Percentiles rank a stretch among this genome's conserved stretches.
Evolutionary conservation across 2,113 vertebrate species (phyloP).

Genomic region (Onychostoma macrolepis): DNA sequence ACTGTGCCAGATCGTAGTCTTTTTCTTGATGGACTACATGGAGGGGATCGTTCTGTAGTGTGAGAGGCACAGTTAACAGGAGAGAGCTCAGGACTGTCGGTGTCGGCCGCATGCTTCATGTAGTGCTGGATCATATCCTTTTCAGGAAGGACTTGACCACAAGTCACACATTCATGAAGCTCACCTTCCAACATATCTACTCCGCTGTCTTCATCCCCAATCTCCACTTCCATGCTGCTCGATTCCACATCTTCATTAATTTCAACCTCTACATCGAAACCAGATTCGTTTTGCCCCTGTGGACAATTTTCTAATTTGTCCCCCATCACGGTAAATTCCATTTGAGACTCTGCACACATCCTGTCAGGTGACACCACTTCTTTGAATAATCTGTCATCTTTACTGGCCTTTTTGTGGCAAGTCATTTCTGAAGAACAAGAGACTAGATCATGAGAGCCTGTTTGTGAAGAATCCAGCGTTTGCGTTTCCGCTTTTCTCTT

Average conservation of each 20-base stretch:
- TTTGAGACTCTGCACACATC: background rate
- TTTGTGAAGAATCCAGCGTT: background rate
- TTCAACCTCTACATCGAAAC: conserved; percentile 6
- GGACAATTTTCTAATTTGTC: background rate
- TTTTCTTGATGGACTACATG: conserved; percentile 19
- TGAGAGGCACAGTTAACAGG: background rate
- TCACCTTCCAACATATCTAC: conserved; percentile 43
- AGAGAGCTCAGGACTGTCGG: background rate
- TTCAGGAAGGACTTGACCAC: conserved; percentile 55
- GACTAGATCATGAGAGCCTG: background rate
- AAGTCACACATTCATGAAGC: conserved; percentile 59
- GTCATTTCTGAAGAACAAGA: background rate
- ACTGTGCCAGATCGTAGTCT: conserved; percentile 1
- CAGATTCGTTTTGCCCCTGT: background rate
- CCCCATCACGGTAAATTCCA: background rate
- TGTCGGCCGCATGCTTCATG: conserved; percentile 1
- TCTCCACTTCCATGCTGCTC: conserved; percentile 40
- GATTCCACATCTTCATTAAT: background rate
- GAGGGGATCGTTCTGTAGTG: conserved; percentile 7
- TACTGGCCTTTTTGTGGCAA: background rate
- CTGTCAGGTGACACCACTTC: background rate
- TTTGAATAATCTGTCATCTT: background rate
- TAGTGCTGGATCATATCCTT: conserved; percentile 43
- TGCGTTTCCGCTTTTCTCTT: background rate
- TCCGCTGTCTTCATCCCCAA: conserved; percentile 25